Conservation (phyloP, 1,140 invertebrate species). For the Heterodera carotae region DNA sequence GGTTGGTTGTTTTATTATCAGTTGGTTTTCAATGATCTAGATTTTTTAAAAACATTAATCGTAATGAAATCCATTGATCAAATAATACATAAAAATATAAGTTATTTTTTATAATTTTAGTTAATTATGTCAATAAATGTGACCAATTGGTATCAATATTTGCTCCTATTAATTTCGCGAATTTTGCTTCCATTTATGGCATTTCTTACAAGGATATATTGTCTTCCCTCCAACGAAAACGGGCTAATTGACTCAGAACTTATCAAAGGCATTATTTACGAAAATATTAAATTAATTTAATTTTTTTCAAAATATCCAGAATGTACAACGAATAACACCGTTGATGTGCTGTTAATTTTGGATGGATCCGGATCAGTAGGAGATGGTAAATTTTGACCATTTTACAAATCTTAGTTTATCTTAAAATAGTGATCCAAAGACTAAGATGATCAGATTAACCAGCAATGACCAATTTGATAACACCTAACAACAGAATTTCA, state of each 20-base stretch:
- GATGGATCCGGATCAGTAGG: conserved; percentile 65
- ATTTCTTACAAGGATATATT: not conserved
- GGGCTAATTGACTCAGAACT: conserved; percentile 63
- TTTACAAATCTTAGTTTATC: not conserved
- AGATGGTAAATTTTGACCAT: conserved; percentile 31
- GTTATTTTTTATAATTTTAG: not conserved
- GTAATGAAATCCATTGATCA: too few relatives aligned
- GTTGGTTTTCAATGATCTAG: too few relatives aligned
- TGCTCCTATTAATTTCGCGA: not conserved
- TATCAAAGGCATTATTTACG: conserved; percentile 46
- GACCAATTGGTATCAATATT: not conserved
- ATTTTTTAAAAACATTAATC: too few relatives aligned
- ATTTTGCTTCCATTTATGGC: not conserved
- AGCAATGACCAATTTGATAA: too few relatives aligned
- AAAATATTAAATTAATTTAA: not conserved
- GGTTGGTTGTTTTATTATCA: too few relatives aligned
- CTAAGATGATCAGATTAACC: too few relatives aligned
- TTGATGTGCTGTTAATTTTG: conserved; percentile 60
- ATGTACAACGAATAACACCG: conserved; percentile 59
- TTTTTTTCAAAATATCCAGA: conserved; percentile 43
- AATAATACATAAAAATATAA: not conserved
- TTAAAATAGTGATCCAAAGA: not conserved
- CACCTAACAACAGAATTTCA: too few relatives aligned
- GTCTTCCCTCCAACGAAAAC: conserved; percentile 59
- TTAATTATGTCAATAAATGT: not conserved